A percentile compares a stretch with the other conserved stretches of the same genome.
Conservation (phyloP, 2,113 vertebrate species). For the Tetrao urogallus region DNA sequence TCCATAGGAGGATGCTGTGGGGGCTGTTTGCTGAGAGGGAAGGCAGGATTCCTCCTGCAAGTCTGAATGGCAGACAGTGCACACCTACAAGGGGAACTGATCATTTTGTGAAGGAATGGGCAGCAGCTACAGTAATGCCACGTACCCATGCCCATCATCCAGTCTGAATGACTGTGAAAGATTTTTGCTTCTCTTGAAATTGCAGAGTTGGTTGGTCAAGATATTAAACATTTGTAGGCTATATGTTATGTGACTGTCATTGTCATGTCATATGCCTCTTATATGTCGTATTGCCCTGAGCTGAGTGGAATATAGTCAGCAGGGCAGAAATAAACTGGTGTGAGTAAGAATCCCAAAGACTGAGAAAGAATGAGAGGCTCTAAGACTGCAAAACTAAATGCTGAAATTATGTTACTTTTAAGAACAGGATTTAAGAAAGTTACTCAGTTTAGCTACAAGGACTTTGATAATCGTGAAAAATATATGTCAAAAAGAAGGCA, state of each 20-base stretch:
- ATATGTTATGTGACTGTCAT: neutral
- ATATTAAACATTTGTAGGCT: neutral
- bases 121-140: neutral
- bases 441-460: neutral
- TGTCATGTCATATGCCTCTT: neutral
- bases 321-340: neutral
- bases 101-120: neutral
- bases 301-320: neutral
- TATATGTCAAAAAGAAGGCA: neutral
- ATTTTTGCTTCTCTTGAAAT: constrained; percentile 16
- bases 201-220: constrained; percentile 17
- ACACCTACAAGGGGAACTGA: neutral
- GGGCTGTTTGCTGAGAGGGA: neutral
- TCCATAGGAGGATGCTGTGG: neutral
- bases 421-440: neutral
- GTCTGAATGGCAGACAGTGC: neutral
- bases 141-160: neutral
- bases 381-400: neutral
- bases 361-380: neutral
- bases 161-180: neutral
- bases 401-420: neutral
- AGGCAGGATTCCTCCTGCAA: neutral
- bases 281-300: neutral
- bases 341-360: neutral
- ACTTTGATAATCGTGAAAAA: neutral